Percentiles rank a stretch among this genome's conserved stretches.
Evolutionary conservation across 2,113 vertebrate species (phyloP).

Genomic region (Semicossyphus pulcher): DNA sequence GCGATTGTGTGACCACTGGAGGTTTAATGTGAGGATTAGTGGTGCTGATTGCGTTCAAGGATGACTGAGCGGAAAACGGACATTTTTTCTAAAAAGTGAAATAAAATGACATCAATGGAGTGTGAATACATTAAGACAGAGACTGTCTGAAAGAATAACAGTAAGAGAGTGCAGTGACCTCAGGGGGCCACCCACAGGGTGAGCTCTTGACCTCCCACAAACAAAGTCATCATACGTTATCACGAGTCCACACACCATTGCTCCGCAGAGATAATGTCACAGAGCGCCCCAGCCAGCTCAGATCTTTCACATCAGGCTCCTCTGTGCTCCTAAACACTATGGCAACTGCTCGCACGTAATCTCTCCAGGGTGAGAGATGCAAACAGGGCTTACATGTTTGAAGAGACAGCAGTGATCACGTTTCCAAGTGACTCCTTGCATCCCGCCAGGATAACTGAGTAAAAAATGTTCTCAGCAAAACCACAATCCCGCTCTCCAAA

Average conservation of each 20-base stretch:
- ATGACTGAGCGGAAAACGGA: slow-evolving; percentile 19
- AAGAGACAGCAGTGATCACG: slow-evolving; percentile 61
- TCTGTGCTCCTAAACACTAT: slow-evolving; percentile 55
- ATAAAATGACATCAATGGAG: not conserved
- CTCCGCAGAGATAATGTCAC: slow-evolving; percentile 58
- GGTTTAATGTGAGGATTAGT: slow-evolving; percentile 65
- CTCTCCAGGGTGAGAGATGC: slow-evolving; percentile 65
- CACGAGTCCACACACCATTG: slow-evolving; percentile 54
- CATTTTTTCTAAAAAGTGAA: slow-evolving; percentile 23
- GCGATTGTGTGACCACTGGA: slow-evolving; percentile 56
- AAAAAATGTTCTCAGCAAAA: slow-evolving; percentile 56
- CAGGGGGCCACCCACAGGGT: slow-evolving; percentile 2
- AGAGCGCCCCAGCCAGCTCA: slow-evolving; percentile 39
- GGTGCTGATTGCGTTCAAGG: slow-evolving; percentile 42
- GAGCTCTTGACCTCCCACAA: slow-evolving; percentile 60
- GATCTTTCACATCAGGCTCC: slow-evolving; percentile 65
- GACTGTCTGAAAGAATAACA: slow-evolving; percentile 10
- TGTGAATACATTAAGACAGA: slow-evolving; percentile 27
- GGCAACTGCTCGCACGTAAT: slow-evolving; percentile 63
- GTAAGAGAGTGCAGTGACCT: slow-evolving; percentile 20
- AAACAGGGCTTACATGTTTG: slow-evolving; percentile 64
- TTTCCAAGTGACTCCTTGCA: slow-evolving; percentile 57
- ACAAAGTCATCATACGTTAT: slow-evolving; percentile 57
- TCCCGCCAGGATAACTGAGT: slow-evolving; percentile 41
- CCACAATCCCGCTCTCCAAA: slow-evolving; percentile 52